phyloP scores from a whole-genome alignment of 2,888 invertebrate species.

The Venusia cambrica region DNA sequence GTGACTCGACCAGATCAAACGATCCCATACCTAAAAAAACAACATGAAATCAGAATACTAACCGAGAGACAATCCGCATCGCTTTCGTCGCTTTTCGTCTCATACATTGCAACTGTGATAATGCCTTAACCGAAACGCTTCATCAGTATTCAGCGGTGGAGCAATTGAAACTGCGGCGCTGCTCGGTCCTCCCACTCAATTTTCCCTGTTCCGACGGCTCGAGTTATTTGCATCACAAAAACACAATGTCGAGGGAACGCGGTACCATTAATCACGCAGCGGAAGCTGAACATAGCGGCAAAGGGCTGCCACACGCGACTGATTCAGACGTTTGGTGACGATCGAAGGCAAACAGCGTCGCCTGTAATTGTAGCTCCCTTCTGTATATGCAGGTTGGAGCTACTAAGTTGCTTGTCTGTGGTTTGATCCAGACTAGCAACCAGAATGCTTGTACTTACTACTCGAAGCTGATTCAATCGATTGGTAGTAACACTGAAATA shows the following conservation, averaged over 20 bases:
- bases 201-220: constrained; percentile 77
- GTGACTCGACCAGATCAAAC: too few relatives aligned
- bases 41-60: too few relatives aligned
- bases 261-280: constrained; percentile 76
- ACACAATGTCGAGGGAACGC: constrained; percentile 77
- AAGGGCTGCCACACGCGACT: constrained; percentile 73
- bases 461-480: too few relatives aligned
- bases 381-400: too few relatives aligned
- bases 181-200: constrained; percentile 75
- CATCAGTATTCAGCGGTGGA: constrained; percentile 76
- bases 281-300: constrained; percentile 65
- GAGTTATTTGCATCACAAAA: constrained; percentile 81
- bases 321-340: constrained; percentile 67
- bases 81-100: constrained; percentile 43
- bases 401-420: too few relatives aligned
- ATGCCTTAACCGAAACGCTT: constrained; percentile 67
- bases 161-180: constrained; percentile 78
- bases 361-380: constrained; percentile 18
- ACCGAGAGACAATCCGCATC: constrained; percentile 42
- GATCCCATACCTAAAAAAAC: too few relatives aligned
- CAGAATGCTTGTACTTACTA: too few relatives aligned
- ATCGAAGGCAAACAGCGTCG: constrained; percentile 47
- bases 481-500: too few relatives aligned
- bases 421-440: too few relatives aligned
- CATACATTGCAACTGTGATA: constrained; percentile 58